A percentile compares a stretch with the other conserved stretches of the same genome.
Conservation (phyloP, 2,113 vertebrate species). For the Hyla sarda region DNA sequence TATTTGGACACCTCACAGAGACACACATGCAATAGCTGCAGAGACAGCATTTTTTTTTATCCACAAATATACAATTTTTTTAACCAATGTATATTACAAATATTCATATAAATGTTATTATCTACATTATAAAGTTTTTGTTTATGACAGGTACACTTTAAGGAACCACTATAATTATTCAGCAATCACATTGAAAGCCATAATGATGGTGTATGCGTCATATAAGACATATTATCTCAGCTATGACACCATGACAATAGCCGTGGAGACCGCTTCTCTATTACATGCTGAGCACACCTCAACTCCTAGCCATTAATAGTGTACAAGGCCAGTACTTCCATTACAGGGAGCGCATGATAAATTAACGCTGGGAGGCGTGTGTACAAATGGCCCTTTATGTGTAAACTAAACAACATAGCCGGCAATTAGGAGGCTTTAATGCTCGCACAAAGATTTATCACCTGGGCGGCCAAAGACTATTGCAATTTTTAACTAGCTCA, state of each 20-base stretch:
- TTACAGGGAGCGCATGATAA: slow-evolving; percentile 34
- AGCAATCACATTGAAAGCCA: not conserved
- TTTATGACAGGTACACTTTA: too few relatives aligned
- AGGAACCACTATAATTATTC: too few relatives aligned
- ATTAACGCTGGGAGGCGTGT: slow-evolving; percentile 20
- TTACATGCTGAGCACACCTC: slow-evolving; percentile 16
- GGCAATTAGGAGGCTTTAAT: slow-evolving; percentile 26
- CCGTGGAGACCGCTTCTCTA: not conserved
- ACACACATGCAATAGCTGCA: too few relatives aligned
- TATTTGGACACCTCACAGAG: too few relatives aligned
- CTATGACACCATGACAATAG: not conserved
- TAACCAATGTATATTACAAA: too few relatives aligned
- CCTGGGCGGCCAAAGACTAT: slow-evolving; percentile 19
- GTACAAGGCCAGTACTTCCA: slow-evolving; percentile 30
- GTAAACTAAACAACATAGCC: slow-evolving; percentile 39
- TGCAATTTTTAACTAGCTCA: slow-evolving; percentile 18
- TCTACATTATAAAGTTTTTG: too few relatives aligned
- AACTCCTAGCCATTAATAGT: slow-evolving; percentile 17
- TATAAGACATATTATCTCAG: not conserved
- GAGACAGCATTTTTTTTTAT: too few relatives aligned
- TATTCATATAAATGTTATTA: too few relatives aligned
- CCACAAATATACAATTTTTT: too few relatives aligned
- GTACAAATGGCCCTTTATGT: slow-evolving; percentile 45
- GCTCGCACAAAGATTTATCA: slow-evolving; percentile 16
- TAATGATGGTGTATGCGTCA: not conserved